These are phyloP conservation scores for Cepaea hortensis DNA, from an alignment of 2,888 invertebrate genomes.

Conservation along the genomic window DNA sequence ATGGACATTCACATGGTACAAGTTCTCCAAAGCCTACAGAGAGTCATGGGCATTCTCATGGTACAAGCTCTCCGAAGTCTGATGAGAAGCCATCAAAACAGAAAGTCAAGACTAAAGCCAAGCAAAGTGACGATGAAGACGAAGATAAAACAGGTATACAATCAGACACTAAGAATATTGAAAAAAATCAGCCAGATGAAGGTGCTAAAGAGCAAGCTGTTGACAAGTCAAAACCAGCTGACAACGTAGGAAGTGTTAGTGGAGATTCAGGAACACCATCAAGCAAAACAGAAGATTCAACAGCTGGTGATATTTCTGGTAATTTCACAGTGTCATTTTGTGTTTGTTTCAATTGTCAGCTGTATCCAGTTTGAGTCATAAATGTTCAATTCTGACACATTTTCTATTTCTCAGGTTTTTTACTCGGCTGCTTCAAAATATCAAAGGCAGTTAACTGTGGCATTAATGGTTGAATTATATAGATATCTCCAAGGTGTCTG, in stretches of 20 bases:
- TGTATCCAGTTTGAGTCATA: too few species aligned
- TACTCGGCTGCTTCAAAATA: too few species aligned
- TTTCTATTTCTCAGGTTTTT: too few species aligned
- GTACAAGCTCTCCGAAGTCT: background rate
- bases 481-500: too few species aligned
- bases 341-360: too few species aligned
- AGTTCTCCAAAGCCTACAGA: background rate
- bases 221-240: background rate
- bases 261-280: conserved; percentile 13
- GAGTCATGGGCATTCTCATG: conserved; percentile 78
- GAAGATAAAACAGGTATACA: conserved; percentile 3
- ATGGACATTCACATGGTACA: conserved; percentile 75
- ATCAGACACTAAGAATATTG: background rate
- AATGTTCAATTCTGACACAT: too few species aligned
- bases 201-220: background rate
- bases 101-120: conserved; percentile 29
- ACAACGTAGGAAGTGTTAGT: background rate
- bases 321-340: too few species aligned
- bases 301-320: background rate
- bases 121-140: conserved; percentile 26
- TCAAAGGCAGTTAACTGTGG: too few species aligned
- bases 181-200: background rate
- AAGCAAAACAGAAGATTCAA: conserved; percentile 1
- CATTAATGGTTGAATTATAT: too few species aligned
- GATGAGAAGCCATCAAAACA: background rate